Conservation (phyloP, 2,888 invertebrate species). For the Vesta saturnalis region DNA sequence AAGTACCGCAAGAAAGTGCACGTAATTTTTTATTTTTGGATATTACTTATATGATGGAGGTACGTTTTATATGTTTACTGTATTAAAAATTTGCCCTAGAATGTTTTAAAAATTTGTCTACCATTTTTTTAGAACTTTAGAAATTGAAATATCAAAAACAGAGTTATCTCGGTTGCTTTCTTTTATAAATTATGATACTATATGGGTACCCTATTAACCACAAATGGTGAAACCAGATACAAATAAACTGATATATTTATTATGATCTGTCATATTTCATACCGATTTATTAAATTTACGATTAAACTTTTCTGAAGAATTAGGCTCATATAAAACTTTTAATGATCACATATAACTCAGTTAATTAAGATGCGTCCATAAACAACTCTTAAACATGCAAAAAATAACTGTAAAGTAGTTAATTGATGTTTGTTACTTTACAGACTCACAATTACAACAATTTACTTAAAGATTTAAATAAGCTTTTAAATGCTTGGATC, state of each 20-base stretch:
- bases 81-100: too few relatives aligned
- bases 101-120: too few relatives aligned
- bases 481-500: neutral
- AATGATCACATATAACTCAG: neutral
- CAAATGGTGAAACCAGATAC: neutral
- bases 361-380: too few relatives aligned
- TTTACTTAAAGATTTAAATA: too few relatives aligned
- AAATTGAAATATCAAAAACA: neutral
- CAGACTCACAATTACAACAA: too few relatives aligned
- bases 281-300: neutral
- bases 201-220: neutral
- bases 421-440: neutral
- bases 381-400: neutral
- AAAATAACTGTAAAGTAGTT: neutral
- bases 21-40: constrained; percentile 44
- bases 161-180: neutral
- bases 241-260: neutral
- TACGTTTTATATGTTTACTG: constrained; percentile 37
- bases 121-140: neutral
- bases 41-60: constrained; percentile 54
- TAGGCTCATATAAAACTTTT: neutral
- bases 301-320: neutral
- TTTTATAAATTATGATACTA: neutral
- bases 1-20: constrained; percentile 44
- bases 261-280: too few relatives aligned